These are phyloP conservation scores for Papilio elwesi DNA, from an alignment of 2,888 invertebrate species.

Conservation along the genomic window DNA sequence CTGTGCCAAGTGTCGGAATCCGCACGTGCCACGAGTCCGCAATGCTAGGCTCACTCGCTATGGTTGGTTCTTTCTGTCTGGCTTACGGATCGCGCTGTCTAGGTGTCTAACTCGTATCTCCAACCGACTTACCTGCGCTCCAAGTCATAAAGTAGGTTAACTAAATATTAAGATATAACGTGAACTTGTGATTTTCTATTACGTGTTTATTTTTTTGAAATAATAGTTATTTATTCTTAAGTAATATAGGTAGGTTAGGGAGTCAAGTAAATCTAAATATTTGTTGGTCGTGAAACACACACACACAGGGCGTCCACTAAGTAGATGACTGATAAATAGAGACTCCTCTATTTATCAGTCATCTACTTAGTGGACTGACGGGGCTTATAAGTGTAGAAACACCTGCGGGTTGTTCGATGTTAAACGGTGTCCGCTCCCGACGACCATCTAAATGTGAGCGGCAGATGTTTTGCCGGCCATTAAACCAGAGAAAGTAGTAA, in stretches of 20 bases:
- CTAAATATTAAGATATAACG: slow-evolving; percentile 10
- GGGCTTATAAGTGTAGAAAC: no score
- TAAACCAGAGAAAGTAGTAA: no score
- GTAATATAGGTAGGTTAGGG: background rate
- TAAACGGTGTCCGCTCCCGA: no score
- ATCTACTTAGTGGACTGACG: no score
- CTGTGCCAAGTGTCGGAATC: slow-evolving; percentile 80
- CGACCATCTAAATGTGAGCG: no score
- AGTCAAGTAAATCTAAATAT: no score
- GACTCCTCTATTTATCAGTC: no score
- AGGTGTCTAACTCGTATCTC: background rate
- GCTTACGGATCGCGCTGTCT: slow-evolving; percentile 21
- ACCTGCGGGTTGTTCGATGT: no score
- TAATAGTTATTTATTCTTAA: background rate
- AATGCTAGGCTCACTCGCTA: slow-evolving; percentile 54
- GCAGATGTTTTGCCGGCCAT: no score
- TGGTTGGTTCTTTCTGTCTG: slow-evolving; percentile 14
- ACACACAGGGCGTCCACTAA: no score
- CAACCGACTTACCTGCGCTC: slow-evolving; percentile 16
- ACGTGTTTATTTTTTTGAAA: slow-evolving; percentile 1
- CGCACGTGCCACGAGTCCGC: slow-evolving; percentile 72
- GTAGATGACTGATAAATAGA: no score
- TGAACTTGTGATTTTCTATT: slow-evolving; percentile 11
- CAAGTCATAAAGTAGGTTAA: slow-evolving; percentile 23
- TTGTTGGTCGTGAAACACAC: no score